A percentile compares a stretch with the other conserved stretches of the same genome.
Evolutionary conservation across 2,113 vertebrate species (phyloP).

Genomic region (Apeltes quadracus): DNA sequence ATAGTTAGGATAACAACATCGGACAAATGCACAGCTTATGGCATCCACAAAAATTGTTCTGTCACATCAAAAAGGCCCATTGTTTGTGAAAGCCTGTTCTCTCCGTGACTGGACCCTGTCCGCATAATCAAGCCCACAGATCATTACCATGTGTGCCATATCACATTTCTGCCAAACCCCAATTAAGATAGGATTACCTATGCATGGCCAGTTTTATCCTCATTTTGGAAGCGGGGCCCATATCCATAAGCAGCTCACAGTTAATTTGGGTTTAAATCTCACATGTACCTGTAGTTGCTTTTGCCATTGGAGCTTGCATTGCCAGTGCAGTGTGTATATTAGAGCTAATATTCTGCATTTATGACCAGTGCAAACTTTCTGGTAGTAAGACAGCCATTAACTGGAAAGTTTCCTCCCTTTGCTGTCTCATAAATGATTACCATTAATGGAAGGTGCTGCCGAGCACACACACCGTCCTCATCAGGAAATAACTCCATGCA

Average conservation of each 20-base stretch:
- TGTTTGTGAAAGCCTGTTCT: slow-evolving; percentile 36
- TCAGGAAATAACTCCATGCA: slow-evolving; percentile 32
- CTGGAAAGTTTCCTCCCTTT: slow-evolving; percentile 38
- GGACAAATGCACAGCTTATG: slow-evolving; percentile 12
- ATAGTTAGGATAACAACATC: no score
- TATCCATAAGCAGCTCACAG: slow-evolving; percentile 32
- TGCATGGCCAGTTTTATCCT: slow-evolving; percentile 66
- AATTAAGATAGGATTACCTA: slow-evolving; percentile 66
- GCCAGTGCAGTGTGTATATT: slow-evolving; percentile 11
- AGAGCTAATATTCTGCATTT: slow-evolving; percentile 24
- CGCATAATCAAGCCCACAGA: slow-evolving; percentile 60
- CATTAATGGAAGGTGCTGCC: slow-evolving; percentile 62
- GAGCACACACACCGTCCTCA: slow-evolving; percentile 12
- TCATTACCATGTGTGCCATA: slow-evolving; percentile 67
- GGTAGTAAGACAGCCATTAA: slow-evolving; percentile 44
- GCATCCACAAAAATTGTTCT: background rate
- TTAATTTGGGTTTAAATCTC: slow-evolving; percentile 44
- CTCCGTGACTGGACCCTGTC: slow-evolving; percentile 27
- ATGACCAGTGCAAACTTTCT: slow-evolving; percentile 42
- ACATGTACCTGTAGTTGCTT: slow-evolving; percentile 31
- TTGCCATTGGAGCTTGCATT: background rate
- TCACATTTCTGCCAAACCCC: slow-evolving; percentile 58
- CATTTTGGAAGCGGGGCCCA: slow-evolving; percentile 39
- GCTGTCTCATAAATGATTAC: slow-evolving; percentile 55
- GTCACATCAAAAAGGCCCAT: slow-evolving; percentile 26